Evolutionary conservation across 2,113 vertebrate genomes (phyloP).

Genomic region (Nothocercus julius): DNA sequence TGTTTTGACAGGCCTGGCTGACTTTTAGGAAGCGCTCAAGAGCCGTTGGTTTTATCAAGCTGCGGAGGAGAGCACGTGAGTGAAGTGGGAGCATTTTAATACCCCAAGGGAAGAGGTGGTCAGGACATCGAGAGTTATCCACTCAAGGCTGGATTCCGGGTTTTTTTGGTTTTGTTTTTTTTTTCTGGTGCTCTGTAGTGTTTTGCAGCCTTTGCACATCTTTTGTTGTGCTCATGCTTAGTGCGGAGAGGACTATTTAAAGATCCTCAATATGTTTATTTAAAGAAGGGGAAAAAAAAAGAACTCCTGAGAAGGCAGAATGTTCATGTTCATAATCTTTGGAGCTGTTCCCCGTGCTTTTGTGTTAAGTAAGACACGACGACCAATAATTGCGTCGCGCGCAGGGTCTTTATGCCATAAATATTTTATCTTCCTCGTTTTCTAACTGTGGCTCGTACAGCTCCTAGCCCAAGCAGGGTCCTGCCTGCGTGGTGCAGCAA

Average conservation of each 20-base stretch:
- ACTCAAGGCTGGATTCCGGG: background rate
- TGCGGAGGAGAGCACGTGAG: background rate
- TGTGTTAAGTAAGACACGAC: background rate
- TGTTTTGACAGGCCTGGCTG: background rate
- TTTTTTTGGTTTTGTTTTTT: too few species aligned
- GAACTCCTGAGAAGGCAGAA: background rate
- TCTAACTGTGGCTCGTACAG: background rate
- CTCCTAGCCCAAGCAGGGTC: background rate
- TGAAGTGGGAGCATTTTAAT: background rate
- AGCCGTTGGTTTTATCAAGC: background rate
- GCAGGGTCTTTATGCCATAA: background rate
- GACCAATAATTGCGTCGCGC: background rate
- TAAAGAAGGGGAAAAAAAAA: background rate
- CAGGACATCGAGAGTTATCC: background rate
- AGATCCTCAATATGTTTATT: conserved; percentile 10
- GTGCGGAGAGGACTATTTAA: conserved; percentile 37
- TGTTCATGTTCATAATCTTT: background rate
- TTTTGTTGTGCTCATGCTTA: conserved; percentile 25
- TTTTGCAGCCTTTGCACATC: conserved; percentile 43
- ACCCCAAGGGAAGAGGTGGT: background rate
- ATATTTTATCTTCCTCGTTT: background rate
- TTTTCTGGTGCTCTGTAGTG: conserved; percentile 17
- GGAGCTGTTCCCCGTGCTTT: background rate
- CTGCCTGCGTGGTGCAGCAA: background rate
- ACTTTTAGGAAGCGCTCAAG: background rate